Evolutionary conservation across 2,113 vertebrate genomes (phyloP), one percentile per base, ranked within the genome.

Genomic region (Melanostigma gelatinosum): DNA sequence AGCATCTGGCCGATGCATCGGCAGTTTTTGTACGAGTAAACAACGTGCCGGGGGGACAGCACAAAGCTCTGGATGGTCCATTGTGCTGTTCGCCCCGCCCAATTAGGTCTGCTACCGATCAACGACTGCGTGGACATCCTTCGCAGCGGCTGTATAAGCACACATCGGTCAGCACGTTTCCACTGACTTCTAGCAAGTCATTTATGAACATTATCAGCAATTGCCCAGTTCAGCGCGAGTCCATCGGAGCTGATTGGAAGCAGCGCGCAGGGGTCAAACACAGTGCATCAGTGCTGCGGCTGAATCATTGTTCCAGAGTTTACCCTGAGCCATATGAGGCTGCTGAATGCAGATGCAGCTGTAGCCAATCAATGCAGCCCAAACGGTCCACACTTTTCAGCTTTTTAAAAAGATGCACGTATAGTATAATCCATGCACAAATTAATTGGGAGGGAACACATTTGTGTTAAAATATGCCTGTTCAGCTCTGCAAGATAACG

Each of bases 141-240:
- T 18, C 8, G 5, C 65, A 2, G 66, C 73, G 32, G 54, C 72
- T 40, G 57, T 61, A 46, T 13, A 27, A 2, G 4, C 50, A 60
- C 40, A 32, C 24, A 22, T 22, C 0, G 12, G 68, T 61, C 8
- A 1, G 55, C 64, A 64, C 8, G 15, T 84, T 34, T 36, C 57
- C 68, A 15, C 60, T 6, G 29, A 71, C 77, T 82, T 64, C 75
- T 80, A 77, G 69, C 77, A 50, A 70, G 55, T 75, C 64, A 69
- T 91, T 86, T 77, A 65, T 83, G 79, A 79, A 75, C 73, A 80
- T 89, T 80, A 88, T 87, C 88, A 87, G 79, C 77, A 24, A 78
- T 50, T 54, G 48, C 22, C 74, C 55, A 32, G 84, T 82, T 87
- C 89, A 66, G 65, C 6, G n/a, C 1, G 65, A 84, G 83, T 81